phyloP scores from a whole-genome alignment of 2,888 invertebrate species.

The Parnassius glacialis region DNA sequence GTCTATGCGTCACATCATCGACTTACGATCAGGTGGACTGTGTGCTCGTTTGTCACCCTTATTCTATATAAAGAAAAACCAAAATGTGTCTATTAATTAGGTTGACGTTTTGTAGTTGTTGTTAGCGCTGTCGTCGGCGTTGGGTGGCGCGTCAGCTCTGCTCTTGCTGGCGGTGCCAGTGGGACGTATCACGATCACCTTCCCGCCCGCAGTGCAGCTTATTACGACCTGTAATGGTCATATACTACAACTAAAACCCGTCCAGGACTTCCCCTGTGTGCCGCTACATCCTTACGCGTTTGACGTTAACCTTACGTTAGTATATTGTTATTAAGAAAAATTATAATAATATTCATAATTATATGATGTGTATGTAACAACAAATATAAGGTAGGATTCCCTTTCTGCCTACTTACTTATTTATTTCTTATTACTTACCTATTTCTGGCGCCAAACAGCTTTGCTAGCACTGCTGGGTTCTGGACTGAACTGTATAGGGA shows the following conservation, averaged over 20 bases:
- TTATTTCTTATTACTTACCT: no score
- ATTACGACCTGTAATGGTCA: slow-evolving; percentile 75
- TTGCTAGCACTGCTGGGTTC: no score
- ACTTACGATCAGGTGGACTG: no score
- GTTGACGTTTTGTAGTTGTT: slow-evolving; percentile 75
- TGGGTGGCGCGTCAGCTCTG: slow-evolving; percentile 85
- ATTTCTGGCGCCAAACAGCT: no score
- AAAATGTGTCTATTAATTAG: not conserved
- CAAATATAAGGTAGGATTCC: no score
- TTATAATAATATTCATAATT: no score
- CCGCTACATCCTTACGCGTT: slow-evolving; percentile 70
- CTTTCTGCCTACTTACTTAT: no score
- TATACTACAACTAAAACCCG: slow-evolving; percentile 57
- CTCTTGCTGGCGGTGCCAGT: slow-evolving; percentile 86
- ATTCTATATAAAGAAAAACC: no score
- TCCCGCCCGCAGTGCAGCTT: slow-evolving; percentile 82
- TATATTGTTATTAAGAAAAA: slow-evolving; percentile 21
- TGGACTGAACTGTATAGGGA: no score
- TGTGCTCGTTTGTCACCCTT: no score
- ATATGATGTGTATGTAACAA: no score
- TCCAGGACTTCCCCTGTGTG: slow-evolving; percentile 73
- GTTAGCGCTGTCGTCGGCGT: slow-evolving; percentile 83
- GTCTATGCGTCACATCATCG: no score
- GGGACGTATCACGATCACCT: slow-evolving; percentile 84
- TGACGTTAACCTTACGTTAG: slow-evolving; percentile 73